Base-by-base conservation (phyloP, 2,113 vertebrate genomes). In the Thamnaconus septentrionalis region DNA sequence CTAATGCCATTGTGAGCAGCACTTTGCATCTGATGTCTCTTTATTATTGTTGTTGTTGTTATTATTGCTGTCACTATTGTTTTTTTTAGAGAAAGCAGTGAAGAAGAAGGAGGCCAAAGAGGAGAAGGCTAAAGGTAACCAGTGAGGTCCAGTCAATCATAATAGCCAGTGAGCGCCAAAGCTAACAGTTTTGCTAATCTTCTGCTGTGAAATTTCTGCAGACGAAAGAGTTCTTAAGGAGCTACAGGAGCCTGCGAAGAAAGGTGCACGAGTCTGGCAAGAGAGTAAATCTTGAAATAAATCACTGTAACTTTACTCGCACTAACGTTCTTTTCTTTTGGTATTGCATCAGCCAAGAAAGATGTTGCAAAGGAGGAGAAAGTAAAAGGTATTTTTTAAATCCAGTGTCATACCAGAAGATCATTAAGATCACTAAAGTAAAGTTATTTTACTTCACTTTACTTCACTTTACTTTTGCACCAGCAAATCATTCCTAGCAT, bases 221-320 rank as follows among this genome's bases (percentile, higher is more conserved):
- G 87, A 76, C 39, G 79, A 70, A 9, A 71, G 79, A 59, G 46
- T 85, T 74, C 84, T 87, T 4, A 85, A 76, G 64, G 82, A 86
- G 59, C 78, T 73, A 58, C 80, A 83, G 50, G 42, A 64, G 49
- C 31, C 81, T n/a, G 66, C 60, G 61, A 85, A 81, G 55, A 86
- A 75, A 88, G 81, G 84, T 88, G 75, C 0, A 0, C 0, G 5
- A 62, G 3, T 54, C n/a, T 51, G 4, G 11, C 0, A 12, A 39
- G 0, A 9, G 7, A 3, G 41, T 44, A 0, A 6, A 56, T 54
- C 64, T 3, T 18, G 5, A n/a, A 7, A 45, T 50, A 11, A 0
- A 0, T 6, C 7, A 31, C 0, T 59, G 4, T 0, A 41, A 0
- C 59, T 56, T 65, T 8, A 39, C 3, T 53, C 61, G 18, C 18